Percentiles rank a stretch among this genome's conserved stretches.
phyloP scores from a whole-genome alignment of 2,113 vertebrate species.

The Myiagra hebetior region DNA sequence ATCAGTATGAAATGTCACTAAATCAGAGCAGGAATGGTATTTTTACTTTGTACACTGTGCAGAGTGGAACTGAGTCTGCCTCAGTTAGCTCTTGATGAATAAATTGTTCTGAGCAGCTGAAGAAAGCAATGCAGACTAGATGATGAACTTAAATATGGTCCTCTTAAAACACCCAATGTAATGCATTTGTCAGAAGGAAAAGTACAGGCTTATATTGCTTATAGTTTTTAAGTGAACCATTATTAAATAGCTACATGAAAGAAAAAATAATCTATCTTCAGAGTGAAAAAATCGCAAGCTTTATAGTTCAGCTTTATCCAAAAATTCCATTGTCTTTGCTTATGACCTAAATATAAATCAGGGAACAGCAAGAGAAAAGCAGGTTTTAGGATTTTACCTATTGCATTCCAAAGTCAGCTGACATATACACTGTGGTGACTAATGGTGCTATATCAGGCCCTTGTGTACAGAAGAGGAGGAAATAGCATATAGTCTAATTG shows the following conservation, averaged over 20 bases:
- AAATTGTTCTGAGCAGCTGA: background rate
- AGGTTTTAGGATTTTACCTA: background rate
- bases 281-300: background rate
- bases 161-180: background rate
- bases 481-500: background rate
- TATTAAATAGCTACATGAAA: background rate
- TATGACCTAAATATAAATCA: background rate
- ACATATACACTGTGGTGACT: background rate
- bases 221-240: background rate
- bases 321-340: background rate
- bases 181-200: background rate
- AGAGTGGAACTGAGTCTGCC: background rate
- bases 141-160: background rate
- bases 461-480: background rate
- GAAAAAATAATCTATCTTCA: background rate
- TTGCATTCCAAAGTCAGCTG: background rate
- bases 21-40: background rate
- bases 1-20: background rate
- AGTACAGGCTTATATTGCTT: background rate
- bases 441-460: background rate
- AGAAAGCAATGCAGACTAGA: background rate
- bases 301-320: background rate
- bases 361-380: background rate
- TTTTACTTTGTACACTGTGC: background rate
- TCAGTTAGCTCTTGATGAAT: background rate